Percentiles rank a stretch among this genome's conserved stretches.
phyloP scores from a whole-genome alignment of 2,888 invertebrate species.

The Napeogenes sylphis region DNA sequence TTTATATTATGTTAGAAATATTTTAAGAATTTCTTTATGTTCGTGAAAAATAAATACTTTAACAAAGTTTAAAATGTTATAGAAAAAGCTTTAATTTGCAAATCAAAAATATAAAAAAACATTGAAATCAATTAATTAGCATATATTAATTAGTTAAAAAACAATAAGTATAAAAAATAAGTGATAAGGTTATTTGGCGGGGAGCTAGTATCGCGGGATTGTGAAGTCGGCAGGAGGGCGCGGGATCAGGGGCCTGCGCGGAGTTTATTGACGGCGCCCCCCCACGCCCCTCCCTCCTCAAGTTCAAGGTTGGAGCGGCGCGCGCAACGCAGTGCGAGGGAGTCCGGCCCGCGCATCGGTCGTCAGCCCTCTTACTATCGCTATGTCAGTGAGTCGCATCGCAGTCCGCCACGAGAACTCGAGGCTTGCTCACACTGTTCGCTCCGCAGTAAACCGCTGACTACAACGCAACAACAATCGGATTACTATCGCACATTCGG shows the following conservation, averaged over 20 bases:
- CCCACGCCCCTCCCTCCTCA: constrained; percentile 69
- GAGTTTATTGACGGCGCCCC: constrained; percentile 73
- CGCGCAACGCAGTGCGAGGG: constrained; percentile 79
- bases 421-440: constrained; percentile 54
- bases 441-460: constrained; percentile 49
- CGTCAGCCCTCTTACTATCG: constrained; percentile 72
- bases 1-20: no score
- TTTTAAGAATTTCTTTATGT: no score
- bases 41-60: no score
- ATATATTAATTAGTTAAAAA: no score
- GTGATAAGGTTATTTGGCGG: constrained; percentile 32
- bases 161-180: neutral
- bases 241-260: constrained; percentile 72
- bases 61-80: no score
- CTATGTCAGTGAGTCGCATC: constrained; percentile 62
- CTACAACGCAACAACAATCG: constrained; percentile 51
- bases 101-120: no score
- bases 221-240: constrained; percentile 37
- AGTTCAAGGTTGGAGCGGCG: constrained; percentile 80
- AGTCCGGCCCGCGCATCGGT: constrained; percentile 77
- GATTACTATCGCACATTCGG: constrained; percentile 49
- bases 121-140: no score
- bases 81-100: no score
- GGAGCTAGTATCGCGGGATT: constrained; percentile 39
- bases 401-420: constrained; percentile 63